Evolutionary conservation across 2,113 vertebrate genomes (phyloP), one percentile per base, ranked within the genome.

Genomic region (Cranoglanis bouderius): DNA sequence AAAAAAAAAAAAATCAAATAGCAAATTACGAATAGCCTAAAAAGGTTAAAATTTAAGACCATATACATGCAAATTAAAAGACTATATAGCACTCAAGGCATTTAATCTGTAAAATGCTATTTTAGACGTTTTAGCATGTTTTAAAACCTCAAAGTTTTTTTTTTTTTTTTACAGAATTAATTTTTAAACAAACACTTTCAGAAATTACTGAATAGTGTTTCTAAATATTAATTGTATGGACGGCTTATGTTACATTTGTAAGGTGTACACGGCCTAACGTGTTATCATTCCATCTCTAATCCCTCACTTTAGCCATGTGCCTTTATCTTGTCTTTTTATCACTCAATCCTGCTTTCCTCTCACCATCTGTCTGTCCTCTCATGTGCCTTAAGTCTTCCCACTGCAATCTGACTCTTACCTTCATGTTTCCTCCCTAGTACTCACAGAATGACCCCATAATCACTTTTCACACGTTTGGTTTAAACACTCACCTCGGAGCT

Each of bases 401-500:
- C 87, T 91, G 88, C 89, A 90, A 89, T 91, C 91, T 72, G 26
- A 88, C 89, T 92, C 90, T 92, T 87, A 87, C 90, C 92, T 91
- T 90, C 57, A 78, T 85, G 88, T 43, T 32, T 6, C 38, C 80
- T 35, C 46, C 57, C 55, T 19, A 75, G 57, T 77, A 78, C 63
- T 87, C 74, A 81, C 24, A 85, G 51, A 82, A 57, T 85, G 74
- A 89, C 85, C 81, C 84, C 87, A 87, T 89, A 91, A 91, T 89
- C 82, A 89, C 88, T 89, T 90, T 87, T 84, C 51, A 87, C 82
- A 75, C 82, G 85, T 85, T 82, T 91, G 65, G 70, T 85, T 83
- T 65, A 70, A 92, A 92, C 92, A 94, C 93, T 95, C 93, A 95
- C 95, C 94, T 94, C 53, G n/a, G 85, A 59, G 88, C 85, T 53